Evolutionary conservation across 2,113 vertebrate genomes (phyloP), one percentile per base, ranked within the genome.

Genomic region (Empidonax traillii): DNA sequence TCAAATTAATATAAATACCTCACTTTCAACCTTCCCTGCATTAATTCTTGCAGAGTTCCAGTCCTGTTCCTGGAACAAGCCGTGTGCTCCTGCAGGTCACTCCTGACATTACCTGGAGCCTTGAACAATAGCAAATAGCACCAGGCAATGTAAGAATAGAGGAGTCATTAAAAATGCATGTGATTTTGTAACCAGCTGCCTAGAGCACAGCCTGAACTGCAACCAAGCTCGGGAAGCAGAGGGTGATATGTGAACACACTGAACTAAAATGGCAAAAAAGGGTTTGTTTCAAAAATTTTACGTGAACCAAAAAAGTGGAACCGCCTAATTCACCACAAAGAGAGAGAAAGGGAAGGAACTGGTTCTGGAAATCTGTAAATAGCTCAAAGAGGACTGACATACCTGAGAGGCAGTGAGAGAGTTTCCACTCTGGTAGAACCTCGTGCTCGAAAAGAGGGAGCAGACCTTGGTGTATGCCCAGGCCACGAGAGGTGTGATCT

Each of bases 1-100:
- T 90, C 92, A 85, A 43, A 92, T 74, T 52, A 95, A 96, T 33
- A 37, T 10, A 78, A 92, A 19, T 46, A 76, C 56, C 61, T 94
- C 87, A 41, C 78, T 56, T 94, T 68, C 77, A 86, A 61, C 67
- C 39, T 92, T 28, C 63, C 22, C 61, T 53, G 43, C 16, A 62
- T 87, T 66, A 37, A 21, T 82, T 68, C 68, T 86, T 88, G 74
- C 24, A 46, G 44, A 63, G 37, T 28, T 85, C 11, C 61, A 71
- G 35, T 66, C 49, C 0, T 0, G 69, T 90, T 69, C 49, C 69
- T 68, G 49, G 79, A 66, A 53, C 37, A 84, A 96, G 90, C 72
- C 23, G 51, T 68, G 53, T 46, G 25, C 66, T 95, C 51, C 80
- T 39, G 78, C 63, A 51, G 16, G 37, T 31, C 44, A 13, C 71